Evolutionary conservation across 1,140 invertebrate genomes (phyloP), one percentile per base, ranked within the genome.

Genomic region (Calycopis cecrops): DNA sequence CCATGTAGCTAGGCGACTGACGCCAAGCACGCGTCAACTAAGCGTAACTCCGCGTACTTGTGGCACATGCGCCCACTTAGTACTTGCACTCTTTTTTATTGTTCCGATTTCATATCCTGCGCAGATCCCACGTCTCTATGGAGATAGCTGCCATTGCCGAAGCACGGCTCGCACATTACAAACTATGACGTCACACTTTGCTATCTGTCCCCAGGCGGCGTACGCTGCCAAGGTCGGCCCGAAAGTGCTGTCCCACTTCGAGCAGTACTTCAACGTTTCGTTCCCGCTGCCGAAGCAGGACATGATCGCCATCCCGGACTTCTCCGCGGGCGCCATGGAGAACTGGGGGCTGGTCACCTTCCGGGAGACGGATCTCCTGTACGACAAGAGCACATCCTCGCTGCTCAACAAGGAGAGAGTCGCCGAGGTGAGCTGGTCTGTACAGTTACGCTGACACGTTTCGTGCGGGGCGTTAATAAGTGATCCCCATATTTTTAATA

Each of bases 261-360:
- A 90, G 60, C 60, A 88, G 9, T 89, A 85, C 65, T 90, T 88
- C 62, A 76, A 85, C 53, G 72, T 88, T 18, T 60, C 73, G 3
- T 90, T 88, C 73, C 73, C 83, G 0, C 70, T 91, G 9, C 85
- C 87, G 0, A 91, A 91, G 72, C 87, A 90, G 62, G 92, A 94
- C 79, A 91, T 94, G 88, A 88, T 93, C 35, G 92, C 92, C 14
- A 90, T 94, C 51, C 93, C 93, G 2, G 92, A 94, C 80, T 94
- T 94, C 84, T 87, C 89, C 10, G 90, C 92, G 1, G 94, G 94
- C 0, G 95, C 94, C 9, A 95, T 95, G 94, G 94, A 97, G 82
- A 95, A 95, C 68, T 92, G 91, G 91, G 91, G 91, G 1, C 71
- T 92, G 17, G 88, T 92, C 60, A 91, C 91, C 0, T 92, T 91